Base-by-base conservation (phyloP, 2,888 invertebrate species). In the Pseudococcus jackbeardsleyi region DNA sequence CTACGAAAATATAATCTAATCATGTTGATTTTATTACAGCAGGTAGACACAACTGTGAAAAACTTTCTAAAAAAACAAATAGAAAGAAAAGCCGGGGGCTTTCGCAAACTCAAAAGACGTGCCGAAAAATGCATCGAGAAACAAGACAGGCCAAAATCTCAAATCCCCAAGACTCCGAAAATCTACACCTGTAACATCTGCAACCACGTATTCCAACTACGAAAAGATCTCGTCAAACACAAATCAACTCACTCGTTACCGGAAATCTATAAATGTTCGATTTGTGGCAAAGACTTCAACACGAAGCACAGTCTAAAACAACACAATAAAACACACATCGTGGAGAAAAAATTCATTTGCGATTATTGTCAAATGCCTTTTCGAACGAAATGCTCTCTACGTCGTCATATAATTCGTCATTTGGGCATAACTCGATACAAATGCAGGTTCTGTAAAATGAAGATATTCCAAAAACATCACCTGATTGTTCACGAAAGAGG, bases 371-470 rank as follows among this genome's bases (percentile, higher is more conserved):
- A n/a, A n/a, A 42, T 19, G 19, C 33, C 42, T 64, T 86, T 86
- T 12, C 59, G 64, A 42, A 39, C 42, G 0, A 86, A 86, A 68
- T n/a, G 64, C n/a, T 86, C 86, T 9, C 22, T 86, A 68, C 86
- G 86, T 15, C 86, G 86, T 19, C 86, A 86, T 42, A 86, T 86
- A 7, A 33, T 59, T 19, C 86, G 86, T 4, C 86, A 86, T 68
- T 8, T 86, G 68, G 86, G 86, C n/a, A 86, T 54, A 68, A 22
- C 86, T 15, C 86, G 54, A 12, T 86, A 42, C 33, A 86, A 86
- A 68, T 86, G 86, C 33, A 33, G 68, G 68, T 86, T 64, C 86
- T 86, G 86, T 68, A 86, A 86, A 86, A 68, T 68, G 86, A 86
- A 86, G 12, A 86, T 86, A 26, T 86, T 54, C 26, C 86, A 86